Conservation (phyloP, 2,888 invertebrate species). For the Lordiphosa fenestrarum region DNA sequence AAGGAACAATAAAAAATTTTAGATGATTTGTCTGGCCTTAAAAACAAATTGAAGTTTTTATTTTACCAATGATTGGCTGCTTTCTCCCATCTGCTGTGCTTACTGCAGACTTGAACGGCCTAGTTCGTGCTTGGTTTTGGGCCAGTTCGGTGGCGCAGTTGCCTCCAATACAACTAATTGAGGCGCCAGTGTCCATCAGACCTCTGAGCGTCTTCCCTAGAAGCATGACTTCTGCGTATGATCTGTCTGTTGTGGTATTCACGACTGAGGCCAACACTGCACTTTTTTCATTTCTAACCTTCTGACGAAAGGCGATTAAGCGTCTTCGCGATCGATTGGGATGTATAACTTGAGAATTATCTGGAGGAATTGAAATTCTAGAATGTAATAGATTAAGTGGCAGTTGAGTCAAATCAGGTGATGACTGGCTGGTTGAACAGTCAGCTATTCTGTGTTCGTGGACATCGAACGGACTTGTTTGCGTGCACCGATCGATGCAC, state of each 20-base stretch:
- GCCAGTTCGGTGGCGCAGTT: too few species aligned
- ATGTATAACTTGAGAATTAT: too few species aligned
- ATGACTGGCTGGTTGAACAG: neutral
- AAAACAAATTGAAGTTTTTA: neutral
- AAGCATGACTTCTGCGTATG: neutral
- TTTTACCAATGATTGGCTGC: neutral
- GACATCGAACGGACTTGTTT: neutral
- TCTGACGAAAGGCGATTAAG: too few species aligned
- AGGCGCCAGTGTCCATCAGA: too few species aligned
- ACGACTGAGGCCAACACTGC: neutral
- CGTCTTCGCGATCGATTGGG: too few species aligned
- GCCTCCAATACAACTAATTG: too few species aligned
- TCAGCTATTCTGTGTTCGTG: constrained; percentile 1
- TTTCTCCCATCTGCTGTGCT: neutral
- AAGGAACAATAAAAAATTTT: neutral
- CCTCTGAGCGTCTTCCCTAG: too few species aligned
- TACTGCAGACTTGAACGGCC: neutral
- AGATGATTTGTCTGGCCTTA: neutral
- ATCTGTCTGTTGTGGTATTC: neutral
- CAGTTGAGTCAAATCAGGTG: too few species aligned
- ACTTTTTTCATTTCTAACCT: neutral
- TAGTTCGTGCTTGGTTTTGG: too few species aligned
- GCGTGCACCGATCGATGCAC: neutral
- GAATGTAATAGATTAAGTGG: too few species aligned
- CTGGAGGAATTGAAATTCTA: too few species aligned